phyloP scores from a whole-genome alignment of 2,113 vertebrate species.

The Caranx melampygus region DNA sequence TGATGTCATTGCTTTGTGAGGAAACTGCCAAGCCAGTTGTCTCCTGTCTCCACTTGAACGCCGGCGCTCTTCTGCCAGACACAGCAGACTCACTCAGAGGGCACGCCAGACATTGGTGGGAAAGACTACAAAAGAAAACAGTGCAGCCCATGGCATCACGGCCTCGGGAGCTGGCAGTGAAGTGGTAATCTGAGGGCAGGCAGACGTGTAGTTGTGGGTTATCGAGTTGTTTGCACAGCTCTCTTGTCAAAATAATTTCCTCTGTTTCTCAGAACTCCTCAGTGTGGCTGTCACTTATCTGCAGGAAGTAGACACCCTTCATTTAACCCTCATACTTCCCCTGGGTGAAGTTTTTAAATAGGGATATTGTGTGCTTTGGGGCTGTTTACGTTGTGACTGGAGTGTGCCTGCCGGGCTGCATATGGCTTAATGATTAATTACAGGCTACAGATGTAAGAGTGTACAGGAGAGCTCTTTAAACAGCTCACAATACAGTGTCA shows the following conservation, averaged over 20 bases:
- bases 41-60: slow-evolving; percentile 4
- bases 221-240: slow-evolving; percentile 45
- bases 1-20: slow-evolving; percentile 50
- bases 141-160: neutral
- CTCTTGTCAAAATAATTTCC: slow-evolving; percentile 64
- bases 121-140: slow-evolving; percentile 38
- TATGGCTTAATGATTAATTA: slow-evolving; percentile 56
- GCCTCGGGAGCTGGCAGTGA: neutral
- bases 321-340: slow-evolving; percentile 53
- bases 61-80: slow-evolving; percentile 24
- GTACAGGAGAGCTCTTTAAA: neutral
- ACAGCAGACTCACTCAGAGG: neutral
- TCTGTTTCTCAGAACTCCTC: slow-evolving; percentile 21
- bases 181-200: slow-evolving; percentile 34
- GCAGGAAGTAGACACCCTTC: slow-evolving; percentile 76
- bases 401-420: slow-evolving; percentile 26
- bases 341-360: slow-evolving; percentile 24
- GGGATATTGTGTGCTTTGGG: slow-evolving; percentile 13
- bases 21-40: slow-evolving; percentile 14
- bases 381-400: slow-evolving; percentile 46
- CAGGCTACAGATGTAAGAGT: neutral
- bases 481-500: neutral
- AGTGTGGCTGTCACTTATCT: slow-evolving; percentile 65
- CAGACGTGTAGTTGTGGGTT: slow-evolving; percentile 35
- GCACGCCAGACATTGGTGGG: slow-evolving; percentile 12